A percentile compares a stretch with the other conserved stretches of the same genome.
phyloP scores from a whole-genome alignment of 2,797 vertebrate species.

The Urocyon cinereoargenteus region DNA sequence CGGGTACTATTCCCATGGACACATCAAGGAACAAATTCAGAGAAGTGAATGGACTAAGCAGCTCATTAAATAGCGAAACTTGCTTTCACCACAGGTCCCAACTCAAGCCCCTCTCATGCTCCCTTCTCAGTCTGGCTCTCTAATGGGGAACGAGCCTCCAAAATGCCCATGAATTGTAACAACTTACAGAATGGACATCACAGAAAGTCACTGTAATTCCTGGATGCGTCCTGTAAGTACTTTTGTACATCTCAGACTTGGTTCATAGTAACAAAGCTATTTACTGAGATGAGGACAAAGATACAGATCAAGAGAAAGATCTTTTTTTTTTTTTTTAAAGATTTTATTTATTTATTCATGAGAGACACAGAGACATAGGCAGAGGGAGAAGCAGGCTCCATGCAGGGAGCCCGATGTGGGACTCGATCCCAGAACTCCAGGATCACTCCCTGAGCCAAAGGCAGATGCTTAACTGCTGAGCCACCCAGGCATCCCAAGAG shows the following conservation, averaged over 20 bases:
- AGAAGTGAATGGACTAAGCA: not conserved
- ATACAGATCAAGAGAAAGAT: constrained; percentile 55
- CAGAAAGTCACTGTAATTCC: not conserved
- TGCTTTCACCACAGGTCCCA: not conserved
- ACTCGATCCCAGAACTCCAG: too few species aligned
- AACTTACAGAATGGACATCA: not conserved
- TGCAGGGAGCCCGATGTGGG: too few species aligned
- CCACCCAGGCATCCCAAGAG: too few species aligned
- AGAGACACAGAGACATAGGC: too few species aligned
- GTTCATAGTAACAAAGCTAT: constrained; percentile 62
- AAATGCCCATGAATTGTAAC: not conserved
- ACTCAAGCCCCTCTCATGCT: not conserved
- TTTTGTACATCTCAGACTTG: constrained; percentile 16
- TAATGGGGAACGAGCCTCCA: not conserved
- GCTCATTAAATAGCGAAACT: not conserved
- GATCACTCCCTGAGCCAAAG: too few species aligned
- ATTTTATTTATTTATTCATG: too few species aligned
- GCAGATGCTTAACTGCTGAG: too few species aligned
- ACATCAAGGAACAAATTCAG: not conserved
- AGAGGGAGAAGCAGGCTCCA: too few species aligned
- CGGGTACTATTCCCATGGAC: not conserved
- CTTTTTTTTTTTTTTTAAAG: too few species aligned
- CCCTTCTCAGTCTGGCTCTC: not conserved
- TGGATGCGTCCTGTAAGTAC: not conserved
- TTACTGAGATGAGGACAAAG: constrained; percentile 50